A percentile compares a stretch with the other conserved stretches of the same genome.
phyloP scores from a whole-genome alignment of 92 coral and sea anemone genomes.

The Zoanthus gigantus region DNA sequence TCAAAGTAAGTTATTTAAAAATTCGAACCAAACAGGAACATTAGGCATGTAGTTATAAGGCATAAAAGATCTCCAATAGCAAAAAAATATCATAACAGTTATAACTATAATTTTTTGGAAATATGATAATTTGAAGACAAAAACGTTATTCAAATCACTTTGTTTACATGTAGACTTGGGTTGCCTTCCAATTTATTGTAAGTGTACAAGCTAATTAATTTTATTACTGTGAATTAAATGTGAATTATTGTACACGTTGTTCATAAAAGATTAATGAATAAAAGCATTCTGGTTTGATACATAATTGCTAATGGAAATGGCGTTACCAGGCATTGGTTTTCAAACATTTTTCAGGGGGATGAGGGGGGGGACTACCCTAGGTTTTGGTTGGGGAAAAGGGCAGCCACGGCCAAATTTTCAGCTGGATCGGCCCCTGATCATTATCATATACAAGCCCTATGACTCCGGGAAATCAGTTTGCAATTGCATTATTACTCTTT shows the following conservation, averaged over 20 bases:
- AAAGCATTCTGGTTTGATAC: slow-evolving; percentile 1
- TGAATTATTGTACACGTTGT: not conserved
- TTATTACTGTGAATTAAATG: slow-evolving; percentile 1
- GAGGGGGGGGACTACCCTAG: not conserved
- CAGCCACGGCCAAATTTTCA: no score
- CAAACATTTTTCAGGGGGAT: not conserved
- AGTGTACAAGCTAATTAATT: not conserved
- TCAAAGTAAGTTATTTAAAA: slow-evolving; percentile 1
- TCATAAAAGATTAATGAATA: not conserved
- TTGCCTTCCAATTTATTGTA: not conserved
- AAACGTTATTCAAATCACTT: no score
- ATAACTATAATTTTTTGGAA: not conserved
- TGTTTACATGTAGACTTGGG: not conserved
- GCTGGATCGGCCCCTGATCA: not conserved
- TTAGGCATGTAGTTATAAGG: not conserved
- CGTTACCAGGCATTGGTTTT: not conserved
- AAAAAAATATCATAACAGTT: slow-evolving; percentile 1
- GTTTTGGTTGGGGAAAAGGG: no score
- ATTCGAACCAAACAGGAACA: slow-evolving; percentile 1
- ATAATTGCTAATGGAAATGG: slow-evolving; percentile 1
- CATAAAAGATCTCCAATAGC: not conserved
- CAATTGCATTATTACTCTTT: slow-evolving; percentile 17
- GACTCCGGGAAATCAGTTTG: slow-evolving; percentile 13
- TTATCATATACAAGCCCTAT: slow-evolving; percentile 11
- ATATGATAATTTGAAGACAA: no score